Evolutionary conservation across 1,140 invertebrate genomes (phyloP).

Genomic region (Zophobas morio): DNA sequence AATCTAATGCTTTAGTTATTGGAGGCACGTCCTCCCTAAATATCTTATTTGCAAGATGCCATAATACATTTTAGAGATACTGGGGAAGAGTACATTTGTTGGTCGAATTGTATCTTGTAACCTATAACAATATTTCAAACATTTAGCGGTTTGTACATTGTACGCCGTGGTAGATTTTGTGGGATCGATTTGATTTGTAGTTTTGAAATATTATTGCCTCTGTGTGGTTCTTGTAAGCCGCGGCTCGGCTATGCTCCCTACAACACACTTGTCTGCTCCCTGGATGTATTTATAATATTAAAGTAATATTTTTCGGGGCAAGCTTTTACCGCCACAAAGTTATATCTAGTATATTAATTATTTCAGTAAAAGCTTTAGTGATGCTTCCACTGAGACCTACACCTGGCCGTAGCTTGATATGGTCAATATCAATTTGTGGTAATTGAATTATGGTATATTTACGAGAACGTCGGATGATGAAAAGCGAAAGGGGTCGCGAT

Average conservation of each 20-base stretch:
- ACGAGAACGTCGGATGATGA: conserved; percentile 48
- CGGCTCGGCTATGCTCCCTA: neutral
- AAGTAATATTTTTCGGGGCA: conserved; percentile 25
- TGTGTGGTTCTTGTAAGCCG: conserved; percentile 19
- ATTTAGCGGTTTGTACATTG: conserved; percentile 50
- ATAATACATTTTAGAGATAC: conserved; percentile 6
- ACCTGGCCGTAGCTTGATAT: conserved; percentile 51
- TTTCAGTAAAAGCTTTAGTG: conserved; percentile 49
- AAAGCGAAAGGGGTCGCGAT: conserved; percentile 51
- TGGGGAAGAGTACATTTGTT: conserved; percentile 16
- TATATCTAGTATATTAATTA: conserved; percentile 48
- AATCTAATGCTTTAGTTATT: neutral
- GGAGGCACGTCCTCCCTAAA: neutral
- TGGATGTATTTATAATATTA: conserved; percentile 23
- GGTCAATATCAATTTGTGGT: conserved; percentile 58
- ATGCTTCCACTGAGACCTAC: conserved; percentile 35
- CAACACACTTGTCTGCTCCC: conserved; percentile 8
- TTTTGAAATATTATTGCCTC: conserved; percentile 55
- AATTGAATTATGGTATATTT: conserved; percentile 54
- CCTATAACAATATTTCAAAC: conserved; percentile 58
- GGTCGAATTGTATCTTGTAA: conserved; percentile 37
- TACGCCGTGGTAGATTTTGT: conserved; percentile 51
- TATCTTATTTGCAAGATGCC: conserved; percentile 18
- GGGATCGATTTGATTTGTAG: conserved; percentile 57
- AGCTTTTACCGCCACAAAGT: conserved; percentile 27